Evolutionary conservation across 2,113 vertebrate species (phyloP).

Genomic region (Siniperca chuatsi): DNA sequence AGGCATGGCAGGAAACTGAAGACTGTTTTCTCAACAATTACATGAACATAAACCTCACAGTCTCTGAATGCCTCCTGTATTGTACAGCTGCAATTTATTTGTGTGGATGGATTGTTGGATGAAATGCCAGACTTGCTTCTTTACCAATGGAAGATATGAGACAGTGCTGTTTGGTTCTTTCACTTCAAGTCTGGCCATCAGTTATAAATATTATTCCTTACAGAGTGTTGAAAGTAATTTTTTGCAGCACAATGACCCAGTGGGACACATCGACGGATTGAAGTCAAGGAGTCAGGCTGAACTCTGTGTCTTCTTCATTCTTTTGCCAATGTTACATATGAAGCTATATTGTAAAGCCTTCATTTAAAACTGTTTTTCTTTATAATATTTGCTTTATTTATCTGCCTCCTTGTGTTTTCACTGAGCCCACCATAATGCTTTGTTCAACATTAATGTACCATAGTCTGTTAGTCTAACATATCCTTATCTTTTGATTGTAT

Average conservation of each 20-base stretch:
- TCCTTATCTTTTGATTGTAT: constrained; percentile 27
- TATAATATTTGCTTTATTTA: not conserved
- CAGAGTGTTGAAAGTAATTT: constrained; percentile 37
- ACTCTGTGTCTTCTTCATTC: constrained; percentile 13
- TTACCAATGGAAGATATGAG: constrained; percentile 19
- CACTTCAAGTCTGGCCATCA: constrained; percentile 17
- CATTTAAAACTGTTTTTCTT: not conserved
- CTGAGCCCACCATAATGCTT: not conserved
- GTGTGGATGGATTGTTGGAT: constrained; percentile 7
- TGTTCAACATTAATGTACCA: constrained; percentile 2
- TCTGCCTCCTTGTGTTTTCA: not conserved
- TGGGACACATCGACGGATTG: constrained; percentile 21
- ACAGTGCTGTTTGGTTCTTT: constrained; percentile 12
- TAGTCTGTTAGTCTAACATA: not conserved
- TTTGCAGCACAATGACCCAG: constrained; percentile 25
- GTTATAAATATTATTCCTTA: constrained; percentile 50
- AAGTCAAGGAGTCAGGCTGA: constrained; percentile 22
- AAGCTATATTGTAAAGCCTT: not conserved
- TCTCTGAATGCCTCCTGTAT: not conserved
- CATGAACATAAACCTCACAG: not conserved
- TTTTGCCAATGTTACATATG: constrained; percentile 3
- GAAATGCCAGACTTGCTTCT: constrained; percentile 42
- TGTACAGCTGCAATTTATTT: constrained; percentile 16
- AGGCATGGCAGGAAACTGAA: not conserved
- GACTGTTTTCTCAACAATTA: not conserved